Conservation (phyloP, 2,797 vertebrate genomes). For the Gastrophryne carolinensis region DNA sequence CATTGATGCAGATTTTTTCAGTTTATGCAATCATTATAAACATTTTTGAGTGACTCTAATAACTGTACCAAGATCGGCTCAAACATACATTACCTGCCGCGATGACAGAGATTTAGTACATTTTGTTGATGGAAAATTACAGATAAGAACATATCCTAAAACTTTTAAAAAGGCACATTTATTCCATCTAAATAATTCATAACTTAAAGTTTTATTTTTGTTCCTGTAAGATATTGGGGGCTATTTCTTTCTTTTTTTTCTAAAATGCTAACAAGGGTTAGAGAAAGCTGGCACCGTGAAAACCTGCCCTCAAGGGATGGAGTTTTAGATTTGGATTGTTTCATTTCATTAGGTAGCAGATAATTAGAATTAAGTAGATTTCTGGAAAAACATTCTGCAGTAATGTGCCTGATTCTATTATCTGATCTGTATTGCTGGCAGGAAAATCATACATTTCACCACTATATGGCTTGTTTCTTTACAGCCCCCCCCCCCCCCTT, state of each 20-base stretch:
- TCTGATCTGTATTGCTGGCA: too few relatives aligned
- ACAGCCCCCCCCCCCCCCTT: too few relatives aligned
- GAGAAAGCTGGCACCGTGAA: neutral
- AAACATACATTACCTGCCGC: conserved; percentile 28
- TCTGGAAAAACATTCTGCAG: too few relatives aligned
- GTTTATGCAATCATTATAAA: conserved; percentile 41
- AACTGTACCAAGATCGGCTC: conserved; percentile 35
- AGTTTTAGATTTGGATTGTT: neutral
- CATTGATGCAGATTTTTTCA: conserved; percentile 41
- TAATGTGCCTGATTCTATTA: too few relatives aligned
- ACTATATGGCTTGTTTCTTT: too few relatives aligned
- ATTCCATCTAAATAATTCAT: conserved; percentile 14
- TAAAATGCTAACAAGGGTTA: neutral
- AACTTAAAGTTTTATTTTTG: conserved; percentile 31
- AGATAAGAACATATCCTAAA: conserved; percentile 34
- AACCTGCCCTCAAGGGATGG: neutral
- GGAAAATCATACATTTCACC: too few relatives aligned
- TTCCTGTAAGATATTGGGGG: neutral
- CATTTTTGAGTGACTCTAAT: conserved; percentile 49
- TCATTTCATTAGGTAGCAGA: neutral
- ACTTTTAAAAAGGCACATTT: conserved; percentile 5
- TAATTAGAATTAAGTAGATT: too few relatives aligned
- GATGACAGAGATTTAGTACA: conserved; percentile 38
- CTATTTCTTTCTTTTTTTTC: too few relatives aligned
- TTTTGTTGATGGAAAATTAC: conserved; percentile 34